Evolutionary conservation across 2,113 vertebrate genomes (phyloP).

Genomic region (Osmerus mordax): DNA sequence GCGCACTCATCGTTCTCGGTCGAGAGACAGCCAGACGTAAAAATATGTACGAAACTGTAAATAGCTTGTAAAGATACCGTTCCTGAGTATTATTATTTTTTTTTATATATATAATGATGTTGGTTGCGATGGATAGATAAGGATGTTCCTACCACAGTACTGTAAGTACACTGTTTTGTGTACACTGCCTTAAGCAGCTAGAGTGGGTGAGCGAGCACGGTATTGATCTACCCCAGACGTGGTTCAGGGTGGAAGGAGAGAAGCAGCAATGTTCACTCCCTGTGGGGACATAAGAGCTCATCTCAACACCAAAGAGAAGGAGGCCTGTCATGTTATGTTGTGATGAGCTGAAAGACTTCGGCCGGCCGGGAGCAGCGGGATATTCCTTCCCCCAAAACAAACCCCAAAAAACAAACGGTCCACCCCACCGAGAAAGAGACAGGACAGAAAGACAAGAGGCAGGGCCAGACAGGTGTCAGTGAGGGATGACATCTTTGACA

Average conservation of each 20-base stretch:
- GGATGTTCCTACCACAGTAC: constrained; percentile 32
- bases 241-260: constrained; percentile 62
- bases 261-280: constrained; percentile 63
- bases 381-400: constrained; percentile 69
- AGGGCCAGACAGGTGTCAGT: constrained; percentile 65
- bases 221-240: constrained; percentile 60
- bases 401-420: constrained; percentile 67
- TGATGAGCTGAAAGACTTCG: constrained; percentile 73
- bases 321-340: constrained; percentile 71
- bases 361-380: constrained; percentile 59
- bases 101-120: background rate
- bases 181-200: constrained; percentile 57
- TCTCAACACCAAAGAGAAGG: constrained; percentile 71
- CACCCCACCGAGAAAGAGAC: constrained; percentile 60
- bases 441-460: constrained; percentile 48
- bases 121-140: background rate
- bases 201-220: constrained; percentile 39
- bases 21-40: too few species aligned
- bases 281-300: constrained; percentile 56
- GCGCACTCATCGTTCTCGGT: background rate
- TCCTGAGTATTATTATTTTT: too few species aligned
- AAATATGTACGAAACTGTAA: too few species aligned
- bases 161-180: constrained; percentile 45
- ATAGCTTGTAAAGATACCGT: too few species aligned
- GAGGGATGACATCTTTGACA: constrained; percentile 58